Conservation (phyloP, 2,888 invertebrate genomes). For the Agrypnus murinus region DNA sequence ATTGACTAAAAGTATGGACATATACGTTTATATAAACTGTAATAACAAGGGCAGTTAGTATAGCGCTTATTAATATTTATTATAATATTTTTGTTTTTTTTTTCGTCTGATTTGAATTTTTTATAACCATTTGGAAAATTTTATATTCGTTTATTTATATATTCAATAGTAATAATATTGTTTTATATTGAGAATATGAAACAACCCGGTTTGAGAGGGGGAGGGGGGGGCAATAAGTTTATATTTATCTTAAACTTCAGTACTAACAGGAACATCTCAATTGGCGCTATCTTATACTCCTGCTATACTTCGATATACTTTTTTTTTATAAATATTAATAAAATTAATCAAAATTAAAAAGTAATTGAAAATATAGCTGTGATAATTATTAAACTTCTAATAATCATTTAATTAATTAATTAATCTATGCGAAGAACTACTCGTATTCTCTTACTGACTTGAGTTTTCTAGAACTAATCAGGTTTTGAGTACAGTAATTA, state of each 20-base stretch:
- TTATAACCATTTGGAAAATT: too few species aligned
- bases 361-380: not conserved
- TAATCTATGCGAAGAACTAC: slow-evolving; percentile 64
- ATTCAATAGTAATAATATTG: not conserved
- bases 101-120: too few species aligned
- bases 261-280: slow-evolving; percentile 65
- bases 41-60: slow-evolving; percentile 38
- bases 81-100: too few species aligned
- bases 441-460: slow-evolving; percentile 55
- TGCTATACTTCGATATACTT: slow-evolving; percentile 67
- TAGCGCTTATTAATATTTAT: too few species aligned
- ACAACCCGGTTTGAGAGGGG: too few species aligned
- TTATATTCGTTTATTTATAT: too few species aligned
- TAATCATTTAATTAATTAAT: slow-evolving; percentile 61
- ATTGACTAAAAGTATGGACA: slow-evolving; percentile 65
- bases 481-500: slow-evolving; percentile 23
- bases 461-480: slow-evolving; percentile 52
- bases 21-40: slow-evolving; percentile 40
- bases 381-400: slow-evolving; percentile 49
- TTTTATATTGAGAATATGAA: not conserved
- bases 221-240: slow-evolving; percentile 20
- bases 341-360: not conserved
- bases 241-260: slow-evolving; percentile 58
- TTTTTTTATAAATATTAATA: slow-evolving; percentile 42
- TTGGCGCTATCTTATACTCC: slow-evolving; percentile 64